A percentile compares a stretch with the other conserved stretches of the same genome.
Conservation (phyloP, 2,797 vertebrate species). For the Paramormyrops hopkinsi region DNA sequence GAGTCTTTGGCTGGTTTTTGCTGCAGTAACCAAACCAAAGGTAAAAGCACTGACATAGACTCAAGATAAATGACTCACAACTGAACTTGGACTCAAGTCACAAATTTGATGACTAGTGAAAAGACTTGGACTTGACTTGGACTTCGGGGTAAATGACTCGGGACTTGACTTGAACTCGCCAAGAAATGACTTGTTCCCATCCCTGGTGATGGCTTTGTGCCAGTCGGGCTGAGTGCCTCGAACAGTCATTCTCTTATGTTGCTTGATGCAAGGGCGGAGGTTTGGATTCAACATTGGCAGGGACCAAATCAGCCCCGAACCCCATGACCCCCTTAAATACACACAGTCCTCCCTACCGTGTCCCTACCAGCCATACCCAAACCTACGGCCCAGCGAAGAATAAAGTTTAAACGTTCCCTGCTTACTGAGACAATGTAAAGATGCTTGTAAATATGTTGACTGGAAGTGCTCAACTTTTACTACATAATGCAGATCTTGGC, state of each 20-base stretch:
- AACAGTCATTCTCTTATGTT: background rate
- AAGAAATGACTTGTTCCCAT: too few relatives aligned
- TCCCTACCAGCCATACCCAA: background rate
- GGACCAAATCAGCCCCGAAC: background rate
- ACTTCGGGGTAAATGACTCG: background rate
- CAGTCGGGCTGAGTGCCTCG: background rate
- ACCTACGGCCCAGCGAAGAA: background rate
- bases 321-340: background rate
- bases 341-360: background rate
- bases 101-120: background rate
- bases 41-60: background rate
- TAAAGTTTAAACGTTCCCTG: background rate
- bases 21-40: background rate
- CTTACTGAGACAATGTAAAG: background rate
- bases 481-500: background rate
- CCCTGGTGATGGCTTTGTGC: background rate
- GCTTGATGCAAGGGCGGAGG: background rate
- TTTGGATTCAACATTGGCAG: background rate
- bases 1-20: background rate
- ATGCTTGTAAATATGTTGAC: background rate
- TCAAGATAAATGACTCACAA: background rate
- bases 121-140: background rate
- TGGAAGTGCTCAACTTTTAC: background rate
- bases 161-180: background rate
- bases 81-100: background rate